These are phyloP conservation scores for Pristionchus japonicus DNA, from an alignment of 2,888 invertebrate species.

Conservation along the genomic window DNA sequence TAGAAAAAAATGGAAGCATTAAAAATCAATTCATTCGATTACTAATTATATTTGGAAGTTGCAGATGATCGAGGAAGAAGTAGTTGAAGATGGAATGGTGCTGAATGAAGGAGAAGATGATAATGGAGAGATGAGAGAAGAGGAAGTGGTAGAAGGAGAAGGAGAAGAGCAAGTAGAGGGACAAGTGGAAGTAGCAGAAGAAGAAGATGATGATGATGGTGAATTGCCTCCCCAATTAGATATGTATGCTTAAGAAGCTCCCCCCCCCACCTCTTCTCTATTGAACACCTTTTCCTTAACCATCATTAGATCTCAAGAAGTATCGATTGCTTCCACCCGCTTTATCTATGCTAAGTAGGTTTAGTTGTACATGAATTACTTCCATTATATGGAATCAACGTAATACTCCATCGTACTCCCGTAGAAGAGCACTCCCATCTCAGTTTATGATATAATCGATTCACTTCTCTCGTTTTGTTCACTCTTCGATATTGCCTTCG, in stretches of 20 bases:
- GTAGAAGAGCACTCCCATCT: not conserved
- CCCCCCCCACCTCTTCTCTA: not conserved
- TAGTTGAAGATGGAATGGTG: not conserved
- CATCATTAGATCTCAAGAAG: not conserved
- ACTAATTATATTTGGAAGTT: not conserved
- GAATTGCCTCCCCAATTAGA: not conserved
- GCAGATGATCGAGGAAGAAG: constrained; percentile 8
- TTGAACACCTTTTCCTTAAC: not conserved
- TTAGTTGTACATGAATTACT: constrained; percentile 4
- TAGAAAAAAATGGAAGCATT: too few species aligned
- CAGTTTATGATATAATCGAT: not conserved
- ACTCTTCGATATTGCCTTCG: not conserved
- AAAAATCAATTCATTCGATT: too few species aligned
- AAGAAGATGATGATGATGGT: not conserved
- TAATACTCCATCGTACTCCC: not conserved
- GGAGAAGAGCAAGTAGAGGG: not conserved
- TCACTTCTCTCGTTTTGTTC: not conserved
- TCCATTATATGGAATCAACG: not conserved
- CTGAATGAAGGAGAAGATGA: not conserved
- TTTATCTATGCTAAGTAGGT: not conserved
- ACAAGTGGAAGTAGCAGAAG: not conserved
- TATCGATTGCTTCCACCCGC: not conserved
- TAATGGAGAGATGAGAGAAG: not conserved
- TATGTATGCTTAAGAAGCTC: not conserved
- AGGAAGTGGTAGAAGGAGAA: not conserved